These are phyloP conservation scores for Takifugu ocellatus DNA, from an alignment of 2,797 vertebrate species.

Conservation along the genomic window DNA sequence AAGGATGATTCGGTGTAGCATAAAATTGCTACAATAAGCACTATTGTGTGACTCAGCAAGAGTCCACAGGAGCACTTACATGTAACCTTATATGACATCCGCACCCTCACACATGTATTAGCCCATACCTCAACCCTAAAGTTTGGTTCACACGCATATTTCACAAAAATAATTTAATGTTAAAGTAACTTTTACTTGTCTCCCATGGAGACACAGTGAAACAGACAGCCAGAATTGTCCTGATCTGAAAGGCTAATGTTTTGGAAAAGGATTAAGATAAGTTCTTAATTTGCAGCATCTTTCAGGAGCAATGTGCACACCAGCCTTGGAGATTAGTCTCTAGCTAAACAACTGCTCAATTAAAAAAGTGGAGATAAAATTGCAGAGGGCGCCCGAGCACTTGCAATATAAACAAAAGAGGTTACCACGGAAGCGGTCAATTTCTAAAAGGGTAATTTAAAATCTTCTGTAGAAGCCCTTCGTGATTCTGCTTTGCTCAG, in stretches of 20 bases:
- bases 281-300: slow-evolving; percentile 62
- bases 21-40: slow-evolving; percentile 50
- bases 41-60: slow-evolving; percentile 46
- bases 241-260: slow-evolving; percentile 60
- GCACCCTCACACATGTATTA: slow-evolving; percentile 19
- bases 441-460: slow-evolving; percentile 52
- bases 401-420: slow-evolving; percentile 45
- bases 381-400: slow-evolving; percentile 41
- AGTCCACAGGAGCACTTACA: slow-evolving; percentile 20
- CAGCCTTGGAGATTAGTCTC: slow-evolving; percentile 57
- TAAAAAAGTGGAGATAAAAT: slow-evolving; percentile 57
- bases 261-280: slow-evolving; percentile 69
- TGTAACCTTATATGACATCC: slow-evolving; percentile 25
- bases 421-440: slow-evolving; percentile 38
- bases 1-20: slow-evolving; percentile 36
- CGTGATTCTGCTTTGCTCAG: slow-evolving; percentile 11
- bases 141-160: slow-evolving; percentile 20
- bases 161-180: slow-evolving; percentile 27
- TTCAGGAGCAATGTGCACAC: slow-evolving; percentile 61
- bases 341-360: slow-evolving; percentile 58
- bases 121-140: slow-evolving; percentile 12
- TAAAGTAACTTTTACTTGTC: slow-evolving; percentile 17
- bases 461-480: slow-evolving; percentile 4
- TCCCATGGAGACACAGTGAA: slow-evolving; percentile 18
- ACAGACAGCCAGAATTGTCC: slow-evolving; percentile 39